These are phyloP conservation scores for Charina bottae DNA, from an alignment of 2,113 vertebrate genomes.

Conservation along the genomic window DNA sequence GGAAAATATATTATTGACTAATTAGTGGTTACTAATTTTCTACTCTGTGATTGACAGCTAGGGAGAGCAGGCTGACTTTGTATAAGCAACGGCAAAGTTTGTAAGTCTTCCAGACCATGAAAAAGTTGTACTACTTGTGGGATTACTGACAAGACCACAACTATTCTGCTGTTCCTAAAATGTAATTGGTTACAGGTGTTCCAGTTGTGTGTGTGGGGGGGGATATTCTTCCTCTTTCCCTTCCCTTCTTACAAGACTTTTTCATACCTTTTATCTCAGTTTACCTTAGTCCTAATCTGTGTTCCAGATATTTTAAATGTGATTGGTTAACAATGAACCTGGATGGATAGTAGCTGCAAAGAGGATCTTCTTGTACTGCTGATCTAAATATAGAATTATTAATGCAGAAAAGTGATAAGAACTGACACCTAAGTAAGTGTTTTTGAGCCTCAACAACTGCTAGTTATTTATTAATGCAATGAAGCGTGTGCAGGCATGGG, in stretches of 20 bases:
- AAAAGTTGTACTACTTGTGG: slow-evolving; percentile 9
- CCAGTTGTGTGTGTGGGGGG: fast-evolving
- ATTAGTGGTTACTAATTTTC: background rate
- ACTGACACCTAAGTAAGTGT: background rate
- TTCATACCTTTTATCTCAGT: background rate
- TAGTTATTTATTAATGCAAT: slow-evolving; percentile 2
- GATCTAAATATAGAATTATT: background rate
- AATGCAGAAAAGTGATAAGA: background rate
- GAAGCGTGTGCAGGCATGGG: background rate
- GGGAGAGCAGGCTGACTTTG: background rate
- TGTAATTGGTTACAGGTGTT: background rate
- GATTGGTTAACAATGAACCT: too few relatives aligned
- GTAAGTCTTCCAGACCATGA: background rate
- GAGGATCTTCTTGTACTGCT: slow-evolving; percentile 1
- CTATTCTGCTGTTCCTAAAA: background rate
- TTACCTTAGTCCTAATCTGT: too few relatives aligned
- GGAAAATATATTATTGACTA: background rate
- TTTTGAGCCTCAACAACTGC: background rate
- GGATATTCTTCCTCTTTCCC: background rate
- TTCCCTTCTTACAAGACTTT: background rate
- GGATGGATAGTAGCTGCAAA: background rate
- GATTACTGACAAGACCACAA: background rate
- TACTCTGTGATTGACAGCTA: background rate
- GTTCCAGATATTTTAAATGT: too few relatives aligned
- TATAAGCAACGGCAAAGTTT: background rate